These are phyloP conservation scores for Meriones psammophilus DNA, from an alignment of 2,797 vertebrate species.

Conservation along the genomic window DNA sequence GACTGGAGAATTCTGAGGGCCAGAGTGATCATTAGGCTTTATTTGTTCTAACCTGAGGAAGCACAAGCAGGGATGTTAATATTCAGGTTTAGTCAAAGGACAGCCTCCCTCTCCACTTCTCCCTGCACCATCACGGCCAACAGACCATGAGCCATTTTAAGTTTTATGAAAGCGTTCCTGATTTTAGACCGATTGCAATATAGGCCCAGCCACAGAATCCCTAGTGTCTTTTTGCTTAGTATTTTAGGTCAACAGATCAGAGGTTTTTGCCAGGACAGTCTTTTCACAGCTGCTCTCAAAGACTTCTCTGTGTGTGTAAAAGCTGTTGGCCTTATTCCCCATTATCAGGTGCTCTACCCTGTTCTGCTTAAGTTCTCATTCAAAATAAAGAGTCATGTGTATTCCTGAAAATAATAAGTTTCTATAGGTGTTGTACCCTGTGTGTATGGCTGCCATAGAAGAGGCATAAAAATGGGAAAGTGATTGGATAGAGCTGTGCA, in stretches of 20 bases:
- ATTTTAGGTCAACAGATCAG: conserved; percentile 67
- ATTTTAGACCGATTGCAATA: conserved; percentile 18
- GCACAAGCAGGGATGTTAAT: not conserved
- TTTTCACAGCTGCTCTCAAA: conserved; percentile 73
- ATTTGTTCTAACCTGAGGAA: not conserved
- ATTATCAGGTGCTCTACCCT: conserved; percentile 46
- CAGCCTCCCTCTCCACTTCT: not conserved
- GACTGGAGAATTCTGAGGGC: conserved; percentile 7
- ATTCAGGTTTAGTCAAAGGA: not conserved
- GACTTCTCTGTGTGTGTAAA: conserved; percentile 75
- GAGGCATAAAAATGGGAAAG: conserved; percentile 7
- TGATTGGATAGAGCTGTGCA: not conserved
- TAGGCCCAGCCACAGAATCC: conserved; percentile 46
- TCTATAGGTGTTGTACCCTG: not conserved
- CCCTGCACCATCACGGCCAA: not conserved
- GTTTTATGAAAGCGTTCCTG: conserved; percentile 39
- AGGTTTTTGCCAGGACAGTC: not conserved
- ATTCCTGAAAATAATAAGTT: conserved; percentile 51
- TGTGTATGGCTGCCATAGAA: not conserved
- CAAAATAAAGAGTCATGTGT: conserved; percentile 14
- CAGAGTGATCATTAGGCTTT: not conserved
- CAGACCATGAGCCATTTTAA: conserved; percentile 38
- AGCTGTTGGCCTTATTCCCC: conserved; percentile 63
- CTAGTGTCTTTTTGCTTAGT: conserved; percentile 63
- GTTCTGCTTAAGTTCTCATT: conserved; percentile 64